Base-by-base conservation (phyloP, 1,140 invertebrate species). In the Meloidogyne floridensis region DNA sequence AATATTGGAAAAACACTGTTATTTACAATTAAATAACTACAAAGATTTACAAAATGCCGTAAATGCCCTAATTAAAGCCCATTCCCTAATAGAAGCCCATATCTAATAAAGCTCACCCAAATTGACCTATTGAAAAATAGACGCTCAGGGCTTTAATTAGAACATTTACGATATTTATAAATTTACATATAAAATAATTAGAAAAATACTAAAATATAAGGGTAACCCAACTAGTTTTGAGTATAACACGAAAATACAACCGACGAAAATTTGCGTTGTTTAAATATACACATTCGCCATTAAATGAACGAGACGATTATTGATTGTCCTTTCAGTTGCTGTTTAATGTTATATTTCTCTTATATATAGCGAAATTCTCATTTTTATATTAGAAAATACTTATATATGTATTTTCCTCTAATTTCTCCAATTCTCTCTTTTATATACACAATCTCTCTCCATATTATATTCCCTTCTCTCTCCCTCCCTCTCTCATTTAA, bases 191-290 rank as follows among this genome's bases (percentile, higher is more conserved):
- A 47, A 47, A 47, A 47, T 47, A 47, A 47, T 47, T 47, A 47
- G 47, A 6, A 47, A 47, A 47, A 47, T 47, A 6, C 32, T 32
- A 32, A 32, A 32, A 32, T 32, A 32, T 32, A 32, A 32, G 32
- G 32, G 32, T 32, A 32, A 32, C 32, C 32, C 32, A 6, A 65
- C n/a, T 65, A 65, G n/a, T 65, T 65, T 65, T 7, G 10, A 54
- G n/a, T n/a, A 65, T 65, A 65, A 65, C n/a, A 65, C 13, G n/a
- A 65, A 65, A 65, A 65, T n/a, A 65, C 59, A 65, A 65, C 59
- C 7, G 15, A 65, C 59, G 10, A 65, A 65, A 65, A 65, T 4
- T 32, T 65, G 59, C n/a, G 59, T 32, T 47, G 47, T 47, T 65
- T 65, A n/a, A n/a, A 6, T 11, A 65, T 65, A 65, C 7, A 65